A percentile compares a stretch with the other conserved stretches of the same genome.
phyloP scores from a whole-genome alignment of 2,797 vertebrate genomes.

The Lacerta agilis region DNA sequence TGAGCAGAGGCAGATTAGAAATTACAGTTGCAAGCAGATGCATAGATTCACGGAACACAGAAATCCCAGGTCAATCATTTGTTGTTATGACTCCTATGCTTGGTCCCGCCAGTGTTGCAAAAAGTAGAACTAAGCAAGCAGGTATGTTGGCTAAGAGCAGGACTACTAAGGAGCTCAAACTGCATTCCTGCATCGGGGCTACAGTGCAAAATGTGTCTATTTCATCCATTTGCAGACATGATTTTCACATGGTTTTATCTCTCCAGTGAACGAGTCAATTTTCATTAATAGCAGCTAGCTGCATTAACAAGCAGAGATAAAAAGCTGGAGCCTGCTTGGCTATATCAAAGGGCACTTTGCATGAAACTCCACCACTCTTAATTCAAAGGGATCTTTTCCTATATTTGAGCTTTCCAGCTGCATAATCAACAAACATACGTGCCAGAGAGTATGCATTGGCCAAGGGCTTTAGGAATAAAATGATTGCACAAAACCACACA shows the following conservation, averaged over 20 bases:
- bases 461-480: conserved; percentile 4
- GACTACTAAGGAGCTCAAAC: not conserved
- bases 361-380: conserved; percentile 19
- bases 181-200: not conserved
- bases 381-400: conserved; percentile 14
- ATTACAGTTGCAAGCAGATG: not conserved
- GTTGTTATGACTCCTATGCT: not conserved
- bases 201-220: not conserved
- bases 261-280: conserved; percentile 4
- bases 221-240: not conserved
- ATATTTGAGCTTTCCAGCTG: conserved; percentile 15
- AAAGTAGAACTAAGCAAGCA: not conserved
- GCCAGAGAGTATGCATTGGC: not conserved
- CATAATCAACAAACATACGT: conserved; percentile 4
- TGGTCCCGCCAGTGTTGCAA: not conserved
- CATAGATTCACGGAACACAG: not conserved
- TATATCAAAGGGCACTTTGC: conserved; percentile 24
- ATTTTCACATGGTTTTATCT: conserved; percentile 29
- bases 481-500: not conserved
- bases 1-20: not conserved
- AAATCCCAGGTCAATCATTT: not conserved
- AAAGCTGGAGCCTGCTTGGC: not conserved
- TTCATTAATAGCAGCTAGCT: conserved; percentile 31
- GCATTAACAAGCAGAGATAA: conserved; percentile 22
- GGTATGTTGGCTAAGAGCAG: not conserved